Percentiles rank a stretch among this genome's conserved stretches.
phyloP scores from a whole-genome alignment of 2,113 vertebrate species.

The Hoplias malabaricus region DNA sequence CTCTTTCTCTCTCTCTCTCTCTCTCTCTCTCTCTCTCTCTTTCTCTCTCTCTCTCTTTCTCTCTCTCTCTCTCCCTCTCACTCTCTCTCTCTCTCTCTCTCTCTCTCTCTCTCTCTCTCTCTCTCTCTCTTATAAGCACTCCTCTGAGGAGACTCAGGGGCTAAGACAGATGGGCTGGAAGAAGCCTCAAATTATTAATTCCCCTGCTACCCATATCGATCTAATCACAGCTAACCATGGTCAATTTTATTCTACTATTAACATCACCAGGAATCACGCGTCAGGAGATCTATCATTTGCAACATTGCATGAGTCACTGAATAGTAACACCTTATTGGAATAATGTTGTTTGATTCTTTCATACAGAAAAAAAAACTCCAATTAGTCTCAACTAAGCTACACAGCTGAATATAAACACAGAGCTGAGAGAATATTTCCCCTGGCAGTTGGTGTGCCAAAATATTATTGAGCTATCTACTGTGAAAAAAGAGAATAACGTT shows the following conservation, averaged over 20 bases:
- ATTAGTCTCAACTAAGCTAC: conserved; percentile 50
- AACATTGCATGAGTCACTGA: not conserved
- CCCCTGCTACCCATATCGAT: conserved; percentile 47
- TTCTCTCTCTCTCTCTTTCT: not conserved
- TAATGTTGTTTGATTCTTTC: conserved; percentile 22
- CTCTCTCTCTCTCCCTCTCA: not conserved
- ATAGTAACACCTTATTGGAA: conserved; percentile 35
- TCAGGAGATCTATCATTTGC: conserved; percentile 25
- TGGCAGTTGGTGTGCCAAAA: not conserved
- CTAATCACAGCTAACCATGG: conserved; percentile 53
- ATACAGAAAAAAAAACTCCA: conserved; percentile 23
- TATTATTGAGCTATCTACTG: not conserved
- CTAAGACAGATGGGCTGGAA: conserved; percentile 41
- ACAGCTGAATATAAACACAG: conserved; percentile 36
- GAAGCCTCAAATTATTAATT: conserved; percentile 44
- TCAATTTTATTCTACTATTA: conserved; percentile 59
- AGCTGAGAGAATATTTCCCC: conserved; percentile 28
- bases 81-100: not conserved
- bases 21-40: not conserved
- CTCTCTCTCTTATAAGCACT: conserved; percentile 45
- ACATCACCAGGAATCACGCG: conserved; percentile 45
- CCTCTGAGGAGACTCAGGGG: conserved; percentile 44
- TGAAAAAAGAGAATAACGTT: not conserved
- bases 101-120: not conserved
- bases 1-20: not conserved